Evolutionary conservation across 2,888 invertebrate species (phyloP).

Genomic region (Boloria selene): DNA sequence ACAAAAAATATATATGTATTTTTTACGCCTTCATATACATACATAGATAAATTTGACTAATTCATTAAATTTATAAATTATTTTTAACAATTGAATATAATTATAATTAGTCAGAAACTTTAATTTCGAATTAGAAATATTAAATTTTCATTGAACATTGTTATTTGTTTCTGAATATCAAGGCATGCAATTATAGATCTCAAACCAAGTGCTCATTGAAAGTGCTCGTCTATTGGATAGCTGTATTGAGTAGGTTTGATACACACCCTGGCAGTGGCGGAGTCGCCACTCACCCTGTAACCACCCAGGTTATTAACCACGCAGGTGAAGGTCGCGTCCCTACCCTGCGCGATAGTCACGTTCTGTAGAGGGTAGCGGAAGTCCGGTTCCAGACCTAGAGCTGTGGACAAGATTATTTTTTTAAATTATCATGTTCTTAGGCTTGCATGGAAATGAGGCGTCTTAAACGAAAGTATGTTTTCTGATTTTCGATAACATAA

Average conservation of each 20-base stretch:
- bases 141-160: not conserved
- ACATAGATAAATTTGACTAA: too few species aligned
- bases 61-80: too few species aligned
- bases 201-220: slow-evolving; percentile 67
- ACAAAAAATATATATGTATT: too few species aligned
- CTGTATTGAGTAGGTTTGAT: slow-evolving; percentile 81
- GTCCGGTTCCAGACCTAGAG: slow-evolving; percentile 89
- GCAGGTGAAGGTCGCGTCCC: slow-evolving; percentile 92
- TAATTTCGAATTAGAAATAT: too few species aligned
- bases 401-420: slow-evolving; percentile 75
- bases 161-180: slow-evolving; percentile 19
- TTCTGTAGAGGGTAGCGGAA: slow-evolving; percentile 91
- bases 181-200: slow-evolving; percentile 66
- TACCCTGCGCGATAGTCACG: slow-evolving; percentile 91
- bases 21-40: too few species aligned
- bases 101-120: too few species aligned
- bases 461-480: too few species aligned
- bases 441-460: too few species aligned
- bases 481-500: too few species aligned
- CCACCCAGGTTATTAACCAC: slow-evolving; percentile 92
- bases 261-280: slow-evolving; percentile 93
- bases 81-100: too few species aligned
- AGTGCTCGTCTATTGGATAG: slow-evolving; percentile 76
- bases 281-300: slow-evolving; percentile 96
- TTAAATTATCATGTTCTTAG: not conserved